Evolutionary conservation across 2,888 invertebrate genomes (phyloP).

Genomic region (Phragmatobia fuliginosa): DNA sequence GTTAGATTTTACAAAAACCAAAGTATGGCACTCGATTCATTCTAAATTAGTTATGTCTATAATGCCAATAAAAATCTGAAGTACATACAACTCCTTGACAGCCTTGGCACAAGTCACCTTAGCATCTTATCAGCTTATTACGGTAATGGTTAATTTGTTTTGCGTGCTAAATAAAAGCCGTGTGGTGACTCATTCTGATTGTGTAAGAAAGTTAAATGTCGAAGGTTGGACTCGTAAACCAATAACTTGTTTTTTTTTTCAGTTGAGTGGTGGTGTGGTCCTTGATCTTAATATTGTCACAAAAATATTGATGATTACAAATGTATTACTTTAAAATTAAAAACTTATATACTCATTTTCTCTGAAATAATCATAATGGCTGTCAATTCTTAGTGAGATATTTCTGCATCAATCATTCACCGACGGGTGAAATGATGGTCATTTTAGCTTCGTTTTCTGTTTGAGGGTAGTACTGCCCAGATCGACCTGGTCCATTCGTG

Average conservation of each 20-base stretch:
- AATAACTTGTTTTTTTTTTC: slow-evolving; percentile 32
- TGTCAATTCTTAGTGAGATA: too few relatives aligned
- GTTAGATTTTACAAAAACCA: slow-evolving; percentile 23
- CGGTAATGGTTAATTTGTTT: slow-evolving; percentile 25
- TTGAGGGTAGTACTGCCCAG: too few relatives aligned
- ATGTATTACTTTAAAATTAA: not conserved
- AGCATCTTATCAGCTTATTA: slow-evolving; percentile 24
- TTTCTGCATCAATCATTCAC: too few relatives aligned
- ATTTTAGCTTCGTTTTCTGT: too few relatives aligned
- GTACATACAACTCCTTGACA: slow-evolving; percentile 9
- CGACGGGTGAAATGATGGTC: too few relatives aligned
- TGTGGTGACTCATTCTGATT: slow-evolving; percentile 33
- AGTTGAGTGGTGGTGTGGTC: slow-evolving; percentile 12
- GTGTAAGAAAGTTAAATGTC: slow-evolving; percentile 42
- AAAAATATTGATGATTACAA: not conserved
- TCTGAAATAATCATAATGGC: too few relatives aligned
- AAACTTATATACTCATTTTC: too few relatives aligned
- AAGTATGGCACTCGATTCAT: slow-evolving; percentile 6
- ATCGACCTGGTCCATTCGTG: too few relatives aligned
- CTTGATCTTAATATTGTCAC: not conserved
- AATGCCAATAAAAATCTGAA: slow-evolving; percentile 18
- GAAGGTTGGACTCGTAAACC: slow-evolving; percentile 36
- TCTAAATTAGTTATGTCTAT: slow-evolving; percentile 16
- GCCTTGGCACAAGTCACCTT: slow-evolving; percentile 30
- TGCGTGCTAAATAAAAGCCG: not conserved